Base-by-base conservation (phyloP, 2,797 vertebrate species). In the Tragelaphus oryx region DNA sequence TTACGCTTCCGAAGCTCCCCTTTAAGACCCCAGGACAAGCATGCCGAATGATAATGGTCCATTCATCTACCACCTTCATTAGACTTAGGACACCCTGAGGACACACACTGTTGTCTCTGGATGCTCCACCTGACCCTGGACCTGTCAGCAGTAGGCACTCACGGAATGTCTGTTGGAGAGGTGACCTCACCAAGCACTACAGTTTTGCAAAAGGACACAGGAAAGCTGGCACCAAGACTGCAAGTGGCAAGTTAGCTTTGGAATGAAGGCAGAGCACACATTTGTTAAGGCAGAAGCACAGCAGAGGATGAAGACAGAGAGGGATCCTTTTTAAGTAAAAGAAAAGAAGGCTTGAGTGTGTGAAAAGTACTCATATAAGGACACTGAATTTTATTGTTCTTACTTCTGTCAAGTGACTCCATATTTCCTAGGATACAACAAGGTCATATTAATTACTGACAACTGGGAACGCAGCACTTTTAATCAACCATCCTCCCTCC, bases 391-490 rank as follows among this genome's bases (percentile, higher is more conserved):
- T 75, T 76, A 83, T 30, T 60, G 41, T 55, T 87, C 54, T 87
- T 62, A 14, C 71, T 26, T 94, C 87, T 96, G 87, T 82, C 52
- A 87, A 94, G 55, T 91, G 60, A 94, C 14, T 8, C 91, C n/a
- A 20, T 76, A 92, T 68, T 92, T 92, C 41, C 84, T 44, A 93
- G 14, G 55, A 54, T 33, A 62, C 5, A 33, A 41, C 91, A 71
- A 74, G 46, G 89, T 89, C 57, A 92, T 55, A 85, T 81, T 71
- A 93, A 83, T 95, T 74, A 88, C 37, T 82, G 52, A 41, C 22
- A 55, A 62, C 55, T 85, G 89, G 57, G 52, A 89, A 89, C 17
- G n/a, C 6, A 48, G 16, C 17, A n/a, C 79, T 55, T 41, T 95
- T 89, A 82, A 41, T 81, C 41, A 57, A 50, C 22, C 65, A 17